Evolutionary conservation across 2,797 vertebrate species (phyloP).

Genomic region (Xiphorhynchus erythropygius): DNA sequence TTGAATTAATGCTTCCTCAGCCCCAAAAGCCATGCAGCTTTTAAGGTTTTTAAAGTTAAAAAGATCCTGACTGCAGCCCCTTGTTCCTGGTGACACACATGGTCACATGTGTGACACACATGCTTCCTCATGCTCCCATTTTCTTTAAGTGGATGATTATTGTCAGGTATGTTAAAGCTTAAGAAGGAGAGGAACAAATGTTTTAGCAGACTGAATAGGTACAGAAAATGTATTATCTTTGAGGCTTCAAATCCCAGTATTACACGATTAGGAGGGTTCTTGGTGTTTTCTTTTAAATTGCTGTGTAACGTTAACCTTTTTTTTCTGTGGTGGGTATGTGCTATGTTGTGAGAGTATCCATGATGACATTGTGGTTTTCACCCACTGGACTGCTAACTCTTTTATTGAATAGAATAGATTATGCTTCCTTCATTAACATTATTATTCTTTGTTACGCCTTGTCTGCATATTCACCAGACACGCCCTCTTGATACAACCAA

Average conservation of each 20-base stretch:
- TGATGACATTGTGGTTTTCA: not conserved
- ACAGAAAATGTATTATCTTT: not conserved
- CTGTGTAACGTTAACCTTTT: not conserved
- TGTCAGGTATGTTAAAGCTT: not conserved
- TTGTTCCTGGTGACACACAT: accelerated
- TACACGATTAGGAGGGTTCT: not conserved
- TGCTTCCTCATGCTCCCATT: not conserved
- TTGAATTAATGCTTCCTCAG: not conserved
- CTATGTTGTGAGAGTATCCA: accelerated
- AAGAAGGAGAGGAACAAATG: not conserved
- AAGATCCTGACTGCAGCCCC: not conserved
- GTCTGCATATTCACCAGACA: not conserved
- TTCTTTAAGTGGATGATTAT: not conserved
- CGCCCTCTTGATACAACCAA: not conserved
- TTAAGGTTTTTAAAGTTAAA: not conserved
- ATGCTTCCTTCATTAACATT: not conserved
- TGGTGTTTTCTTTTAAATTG: not conserved
- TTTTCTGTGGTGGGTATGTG: not conserved
- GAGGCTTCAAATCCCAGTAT: not conserved
- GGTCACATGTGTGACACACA: not conserved
- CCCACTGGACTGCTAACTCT: not conserved
- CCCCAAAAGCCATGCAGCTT: not conserved
- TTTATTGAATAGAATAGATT: not conserved
- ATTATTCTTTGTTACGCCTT: not conserved
- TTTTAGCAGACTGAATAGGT: not conserved